phyloP scores from a whole-genome alignment of 2,113 vertebrate genomes.

The Poeciliopsis retropinna region DNA sequence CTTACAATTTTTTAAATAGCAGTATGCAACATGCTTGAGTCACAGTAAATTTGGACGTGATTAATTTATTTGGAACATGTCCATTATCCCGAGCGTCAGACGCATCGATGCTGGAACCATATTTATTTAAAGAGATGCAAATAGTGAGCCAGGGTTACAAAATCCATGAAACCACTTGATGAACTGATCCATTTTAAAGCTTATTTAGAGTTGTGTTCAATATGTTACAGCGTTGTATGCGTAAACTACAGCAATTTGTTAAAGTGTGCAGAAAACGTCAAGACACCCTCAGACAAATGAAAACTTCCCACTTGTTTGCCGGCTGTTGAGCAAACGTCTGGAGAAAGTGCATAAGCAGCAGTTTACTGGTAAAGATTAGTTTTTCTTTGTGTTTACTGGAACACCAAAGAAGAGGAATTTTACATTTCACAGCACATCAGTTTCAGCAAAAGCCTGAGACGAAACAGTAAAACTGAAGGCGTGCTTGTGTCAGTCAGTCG shows the following conservation, averaged over 20 bases:
- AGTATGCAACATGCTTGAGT: no score
- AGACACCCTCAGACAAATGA: constrained; percentile 53
- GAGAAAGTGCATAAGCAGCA: constrained; percentile 48
- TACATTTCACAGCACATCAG: constrained; percentile 47
- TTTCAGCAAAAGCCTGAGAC: constrained; percentile 27
- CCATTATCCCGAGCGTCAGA: no score
- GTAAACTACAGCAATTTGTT: neutral
- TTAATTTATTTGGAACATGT: no score
- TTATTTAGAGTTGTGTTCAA: neutral
- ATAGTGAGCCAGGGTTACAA: no score
- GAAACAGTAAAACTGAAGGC: constrained; percentile 11
- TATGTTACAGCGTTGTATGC: neutral
- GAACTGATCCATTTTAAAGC: neutral
- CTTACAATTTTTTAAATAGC: no score
- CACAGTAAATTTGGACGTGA: no score
- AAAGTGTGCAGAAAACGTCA: constrained; percentile 44
- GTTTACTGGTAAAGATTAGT: constrained; percentile 22
- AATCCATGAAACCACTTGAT: no score
- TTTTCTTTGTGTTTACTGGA: constrained; percentile 42
- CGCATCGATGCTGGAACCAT: neutral
- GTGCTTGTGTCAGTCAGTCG: constrained; percentile 65
- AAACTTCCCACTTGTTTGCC: constrained; percentile 59
- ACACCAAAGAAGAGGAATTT: constrained; percentile 33
- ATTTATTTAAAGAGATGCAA: no score
- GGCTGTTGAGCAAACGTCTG: constrained; percentile 44